Conservation (phyloP, 2,888 invertebrate species). For the Dugesia japonica region DNA sequence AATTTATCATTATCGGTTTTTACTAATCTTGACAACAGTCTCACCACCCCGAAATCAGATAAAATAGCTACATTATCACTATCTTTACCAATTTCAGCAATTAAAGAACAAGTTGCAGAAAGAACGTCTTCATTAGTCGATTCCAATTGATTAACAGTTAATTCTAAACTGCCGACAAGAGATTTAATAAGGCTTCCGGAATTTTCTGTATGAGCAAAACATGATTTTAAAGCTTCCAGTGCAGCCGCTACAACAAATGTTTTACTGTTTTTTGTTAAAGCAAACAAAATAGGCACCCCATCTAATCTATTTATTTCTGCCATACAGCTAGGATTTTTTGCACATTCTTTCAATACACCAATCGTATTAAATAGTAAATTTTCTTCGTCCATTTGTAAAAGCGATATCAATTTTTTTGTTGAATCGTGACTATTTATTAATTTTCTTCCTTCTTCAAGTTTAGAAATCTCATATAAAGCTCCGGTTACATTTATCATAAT, state of each 20-base stretch:
- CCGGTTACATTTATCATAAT: slow-evolving; percentile 69
- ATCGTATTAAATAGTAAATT: slow-evolving; percentile 21
- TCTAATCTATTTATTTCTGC: slow-evolving; percentile 66
- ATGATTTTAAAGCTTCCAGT: slow-evolving; percentile 76
- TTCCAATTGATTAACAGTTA: slow-evolving; percentile 69
- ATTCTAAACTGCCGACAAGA: slow-evolving; percentile 76
- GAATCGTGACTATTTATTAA: background rate
- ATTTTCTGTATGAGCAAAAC: slow-evolving; percentile 69
- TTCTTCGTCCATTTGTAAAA: slow-evolving; percentile 13
- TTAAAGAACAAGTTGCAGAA: slow-evolving; percentile 71
- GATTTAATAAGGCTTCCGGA: slow-evolving; percentile 82
- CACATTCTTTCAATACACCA: background rate
- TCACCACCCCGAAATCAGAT: slow-evolving; percentile 70
- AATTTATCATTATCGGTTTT: slow-evolving; percentile 41
- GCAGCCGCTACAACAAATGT: slow-evolving; percentile 70
- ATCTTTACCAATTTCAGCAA: slow-evolving; percentile 71
- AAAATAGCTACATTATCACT: slow-evolving; percentile 79
- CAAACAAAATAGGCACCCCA: slow-evolving; percentile 78
- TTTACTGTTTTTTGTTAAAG: slow-evolving; percentile 69
- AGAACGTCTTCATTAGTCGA: slow-evolving; percentile 65
- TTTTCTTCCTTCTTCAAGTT: slow-evolving; percentile 61
- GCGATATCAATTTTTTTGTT: slow-evolving; percentile 41
- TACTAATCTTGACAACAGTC: slow-evolving; percentile 65
- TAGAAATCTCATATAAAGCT: slow-evolving; percentile 69
- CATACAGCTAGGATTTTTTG: slow-evolving; percentile 4